Base-by-base conservation (phyloP, 2,888 invertebrate species). In the Timema podura region DNA sequence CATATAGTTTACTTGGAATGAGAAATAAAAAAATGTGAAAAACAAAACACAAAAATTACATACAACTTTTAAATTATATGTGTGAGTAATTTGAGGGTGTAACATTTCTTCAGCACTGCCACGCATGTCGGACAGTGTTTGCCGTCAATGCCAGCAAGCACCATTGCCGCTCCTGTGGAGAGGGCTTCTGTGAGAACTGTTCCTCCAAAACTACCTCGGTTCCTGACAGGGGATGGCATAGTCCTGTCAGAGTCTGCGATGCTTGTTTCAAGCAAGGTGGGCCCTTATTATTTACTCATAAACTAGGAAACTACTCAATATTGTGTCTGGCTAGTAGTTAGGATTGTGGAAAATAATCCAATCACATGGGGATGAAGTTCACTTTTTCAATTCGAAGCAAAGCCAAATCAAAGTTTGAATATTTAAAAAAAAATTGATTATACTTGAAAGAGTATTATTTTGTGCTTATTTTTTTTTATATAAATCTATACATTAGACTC, bases 91-190 rank as follows among this genome's bases (percentile, higher is more conserved):
- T 30, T 30, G 30, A 30, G 1, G 30, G 30, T 30, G 30, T 30
- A 30, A 30, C 30, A 30, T 30, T 44, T 30, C 13, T 8, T 11
- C 11, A 90, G 89, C 79, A 86, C 74, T 93, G 93, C 78, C 81
- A 84, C 75, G 84, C 85, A 67, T 93, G 92, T 79, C 84, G 86
- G 75, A 82, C 79, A 68, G 79, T 81, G 65, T 89, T 91, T 76
- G 64, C 70, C 6, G 82, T 83, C 67, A 82, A 82, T 54, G 85
- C 85, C 45, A 83, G 84, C 16, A 91, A 89, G 75, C 91, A 91
- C 77, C 92, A 92, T 77, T 92, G 92, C 77, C 87, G 92, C 67
- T 84, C 88, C 0, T 93, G 93, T 79, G 92, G 92, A 0, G 88
- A 91, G 78, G 93, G 92, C 0, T 92, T 92, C 77, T 93, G 93